These are phyloP conservation scores for Empis livida DNA, from an alignment of 2,888 invertebrate genomes.

Conservation along the genomic window DNA sequence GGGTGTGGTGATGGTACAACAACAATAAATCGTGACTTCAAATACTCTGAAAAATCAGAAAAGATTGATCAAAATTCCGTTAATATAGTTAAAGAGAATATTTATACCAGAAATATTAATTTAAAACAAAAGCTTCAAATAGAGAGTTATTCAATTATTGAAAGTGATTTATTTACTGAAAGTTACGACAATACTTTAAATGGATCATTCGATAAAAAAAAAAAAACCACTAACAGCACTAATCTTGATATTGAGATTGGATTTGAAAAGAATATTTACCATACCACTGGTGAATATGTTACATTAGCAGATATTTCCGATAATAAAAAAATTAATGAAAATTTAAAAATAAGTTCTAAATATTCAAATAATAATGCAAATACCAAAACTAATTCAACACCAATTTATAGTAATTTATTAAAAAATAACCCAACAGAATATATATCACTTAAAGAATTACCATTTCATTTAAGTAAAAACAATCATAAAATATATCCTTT, in stretches of 20 bases:
- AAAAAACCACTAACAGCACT: not conserved
- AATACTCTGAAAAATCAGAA: no score
- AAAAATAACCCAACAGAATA: conserved; percentile 58
- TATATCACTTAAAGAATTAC: conserved; percentile 68
- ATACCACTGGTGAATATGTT: conserved; percentile 60
- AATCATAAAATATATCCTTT: not conserved
- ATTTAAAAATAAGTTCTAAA: not conserved
- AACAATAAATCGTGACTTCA: no score
- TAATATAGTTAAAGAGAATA: no score
- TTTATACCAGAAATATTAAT: no score
- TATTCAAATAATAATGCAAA: conserved; percentile 42
- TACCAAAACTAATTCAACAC: conserved; percentile 48
- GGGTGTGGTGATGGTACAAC: no score
- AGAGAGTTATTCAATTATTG: no score
- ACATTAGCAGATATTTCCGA: conserved; percentile 73
- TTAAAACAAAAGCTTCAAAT: no score
- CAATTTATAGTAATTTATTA: conserved; percentile 45
- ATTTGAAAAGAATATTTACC: conserved; percentile 30
- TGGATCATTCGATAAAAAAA: no score
- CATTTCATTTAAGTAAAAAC: conserved; percentile 34
- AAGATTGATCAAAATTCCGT: no score
- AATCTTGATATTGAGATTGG: conserved; percentile 3
- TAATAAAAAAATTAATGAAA: conserved; percentile 48
- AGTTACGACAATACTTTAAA: no score
- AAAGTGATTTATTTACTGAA: no score